These are phyloP conservation scores for Ovis canadensis DNA, from an alignment of 2,113 vertebrate species.

Conservation along the genomic window DNA sequence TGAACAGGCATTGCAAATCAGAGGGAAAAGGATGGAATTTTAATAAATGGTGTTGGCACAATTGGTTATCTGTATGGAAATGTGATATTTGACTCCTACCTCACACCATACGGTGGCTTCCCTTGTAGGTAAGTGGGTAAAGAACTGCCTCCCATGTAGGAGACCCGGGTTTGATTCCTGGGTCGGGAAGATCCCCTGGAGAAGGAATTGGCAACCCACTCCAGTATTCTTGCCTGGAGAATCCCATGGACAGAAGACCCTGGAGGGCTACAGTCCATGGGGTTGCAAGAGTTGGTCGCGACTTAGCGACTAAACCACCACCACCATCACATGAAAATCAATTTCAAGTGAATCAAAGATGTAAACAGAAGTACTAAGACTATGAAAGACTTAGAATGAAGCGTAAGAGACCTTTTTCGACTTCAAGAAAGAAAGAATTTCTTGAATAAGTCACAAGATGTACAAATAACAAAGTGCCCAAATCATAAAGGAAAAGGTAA, in stretches of 20 bases:
- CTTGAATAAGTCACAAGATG: background rate
- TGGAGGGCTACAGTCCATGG: background rate
- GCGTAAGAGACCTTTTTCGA: background rate
- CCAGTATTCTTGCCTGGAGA: background rate
- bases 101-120: background rate
- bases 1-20: background rate
- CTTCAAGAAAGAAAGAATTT: background rate
- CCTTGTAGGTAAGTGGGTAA: background rate
- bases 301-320: background rate
- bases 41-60: background rate
- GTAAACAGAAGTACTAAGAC: background rate
- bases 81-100: background rate
- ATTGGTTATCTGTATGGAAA: background rate
- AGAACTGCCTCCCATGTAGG: background rate
- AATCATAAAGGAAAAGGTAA: background rate
- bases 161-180: background rate
- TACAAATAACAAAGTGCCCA: background rate
- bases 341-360: background rate
- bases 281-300: accelerated
- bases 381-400: background rate
- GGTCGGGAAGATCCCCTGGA: background rate
- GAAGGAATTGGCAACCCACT: background rate
- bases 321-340: background rate
- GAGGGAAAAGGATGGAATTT: background rate
- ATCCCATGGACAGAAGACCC: background rate